Base-by-base conservation (phyloP, 2,888 invertebrate genomes). In the Miltochrista miniata region DNA sequence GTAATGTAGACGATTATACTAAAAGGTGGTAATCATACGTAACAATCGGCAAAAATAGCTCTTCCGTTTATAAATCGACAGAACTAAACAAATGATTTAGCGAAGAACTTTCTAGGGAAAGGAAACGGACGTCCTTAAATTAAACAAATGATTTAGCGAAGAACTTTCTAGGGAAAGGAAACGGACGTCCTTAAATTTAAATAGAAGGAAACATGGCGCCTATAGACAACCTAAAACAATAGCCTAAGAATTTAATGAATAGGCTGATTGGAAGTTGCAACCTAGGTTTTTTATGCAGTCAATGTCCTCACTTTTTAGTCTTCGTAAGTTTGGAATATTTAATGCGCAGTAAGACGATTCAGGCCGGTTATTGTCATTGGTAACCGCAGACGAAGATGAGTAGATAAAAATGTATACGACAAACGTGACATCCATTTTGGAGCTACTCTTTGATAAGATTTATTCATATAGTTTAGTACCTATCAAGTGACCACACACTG, bases 81-180 rank as follows among this genome's bases (percentile, higher is more conserved):
- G 56, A 59, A 55, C 60, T 57, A 60, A 68, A 72, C 70, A 64
- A 70, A 74, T 68, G 54, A 72, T 66, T 61, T 68, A 58, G 59
- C 64, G 58, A 66, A 72, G 63, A 66, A 73, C 78, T 81, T 83
- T 82, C 81, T 68, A 70, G 53, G 64, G 64, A 61, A 71, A 87
- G 90, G 90, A 90, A 90, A 79, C 90, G 90, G 90, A 90, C 75
- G 75, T 90, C 90, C 90, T 85, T 74, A 75, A n/a, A n/a, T n/a
- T 61, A 64, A 56, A 66, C n/a, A n/a, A n/a, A n/a, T n/a, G n/a
- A n/a, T 66, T 61, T 68, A 58, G 59, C 64, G 58, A 66, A 72
- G 63, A 66, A 73, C 78, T 81, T 83, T 82, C 81, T 68, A 70
- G 53, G 64, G 64, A 61, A 71, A 87, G 90, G 90, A 90, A 90